Conservation (phyloP, 1,140 invertebrate genomes). For the Chironomus striatipennis region DNA sequence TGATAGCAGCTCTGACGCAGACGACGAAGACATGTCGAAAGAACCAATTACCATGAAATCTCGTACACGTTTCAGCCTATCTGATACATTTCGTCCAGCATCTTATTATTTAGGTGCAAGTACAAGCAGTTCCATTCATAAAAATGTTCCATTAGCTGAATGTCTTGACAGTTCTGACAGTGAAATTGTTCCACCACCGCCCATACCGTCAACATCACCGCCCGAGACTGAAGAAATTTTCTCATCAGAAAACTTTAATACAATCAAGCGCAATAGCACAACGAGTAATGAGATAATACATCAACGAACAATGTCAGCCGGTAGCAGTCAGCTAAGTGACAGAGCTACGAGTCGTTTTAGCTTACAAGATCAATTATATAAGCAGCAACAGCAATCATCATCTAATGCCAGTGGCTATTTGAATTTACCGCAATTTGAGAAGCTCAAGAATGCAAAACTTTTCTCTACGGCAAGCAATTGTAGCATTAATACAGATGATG, state of each 20-base stretch:
- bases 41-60: conserved; percentile 59
- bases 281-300: conserved; percentile 6
- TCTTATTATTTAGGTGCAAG: conserved; percentile 68
- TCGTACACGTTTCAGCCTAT: conserved; percentile 69
- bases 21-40: conserved; percentile 69
- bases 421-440: conserved; percentile 16
- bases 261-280: conserved; percentile 32
- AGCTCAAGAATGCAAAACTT: conserved; percentile 35
- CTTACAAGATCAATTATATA: conserved; percentile 37
- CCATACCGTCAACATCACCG: conserved; percentile 65
- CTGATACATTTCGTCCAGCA: conserved; percentile 76
- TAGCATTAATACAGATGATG: conserved; percentile 39
- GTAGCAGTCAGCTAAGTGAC: neutral
- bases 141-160: conserved; percentile 44
- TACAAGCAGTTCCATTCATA: conserved; percentile 42
- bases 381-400: conserved; percentile 25
- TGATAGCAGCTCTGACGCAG: conserved; percentile 70
- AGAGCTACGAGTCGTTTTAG: conserved; percentile 31
- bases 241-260: conserved; percentile 39
- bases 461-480: conserved; percentile 38
- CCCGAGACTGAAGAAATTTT: conserved; percentile 46
- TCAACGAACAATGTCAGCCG: conserved; percentile 15
- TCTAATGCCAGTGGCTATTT: conserved; percentile 14
- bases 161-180: conserved; percentile 73
- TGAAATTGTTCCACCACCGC: conserved; percentile 70